A percentile compares a stretch with the other conserved stretches of the same genome.
Evolutionary conservation across 2,888 invertebrate genomes (phyloP).

Genomic region (Microplitis deprimator): DNA sequence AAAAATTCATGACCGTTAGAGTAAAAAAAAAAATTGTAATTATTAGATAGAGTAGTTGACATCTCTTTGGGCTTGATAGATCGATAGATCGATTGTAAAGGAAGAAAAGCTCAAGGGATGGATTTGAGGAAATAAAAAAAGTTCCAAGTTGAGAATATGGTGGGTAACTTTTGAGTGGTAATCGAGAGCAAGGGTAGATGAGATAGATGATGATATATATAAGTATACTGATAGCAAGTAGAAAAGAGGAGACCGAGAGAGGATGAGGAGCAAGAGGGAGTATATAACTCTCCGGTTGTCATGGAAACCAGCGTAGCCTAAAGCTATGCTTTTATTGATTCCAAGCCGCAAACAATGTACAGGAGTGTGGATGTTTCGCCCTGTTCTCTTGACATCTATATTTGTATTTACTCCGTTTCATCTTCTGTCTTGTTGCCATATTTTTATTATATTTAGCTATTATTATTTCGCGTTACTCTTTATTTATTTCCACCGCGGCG

Average conservation of each 20-base stretch:
- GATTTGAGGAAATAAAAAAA: slow-evolving; percentile 30
- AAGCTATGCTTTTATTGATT: slow-evolving; percentile 72
- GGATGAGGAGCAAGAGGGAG: slow-evolving; percentile 54
- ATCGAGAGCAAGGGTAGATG: slow-evolving; percentile 42
- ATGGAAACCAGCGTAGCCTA: slow-evolving; percentile 70
- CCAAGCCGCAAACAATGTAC: slow-evolving; percentile 72
- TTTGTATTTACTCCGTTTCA: slow-evolving; percentile 45
- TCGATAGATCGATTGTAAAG: neutral
- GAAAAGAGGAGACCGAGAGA: slow-evolving; percentile 23
- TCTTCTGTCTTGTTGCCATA: slow-evolving; percentile 34
- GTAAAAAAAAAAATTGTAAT: neutral
- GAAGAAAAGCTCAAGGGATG: neutral
- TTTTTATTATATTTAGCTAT: slow-evolving; percentile 14
- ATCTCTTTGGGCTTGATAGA: neutral
- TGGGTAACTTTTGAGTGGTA: slow-evolving; percentile 62
- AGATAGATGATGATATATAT: slow-evolving; percentile 25
- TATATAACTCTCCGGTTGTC: slow-evolving; percentile 67
- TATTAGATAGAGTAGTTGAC: no score
- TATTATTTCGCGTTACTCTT: slow-evolving; percentile 27
- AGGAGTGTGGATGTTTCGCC: slow-evolving; percentile 70
- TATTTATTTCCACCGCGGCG: slow-evolving; percentile 16
- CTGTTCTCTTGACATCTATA: slow-evolving; percentile 64
- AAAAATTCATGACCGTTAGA: neutral
- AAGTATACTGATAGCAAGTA: neutral
- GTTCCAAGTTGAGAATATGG: slow-evolving; percentile 30